Percentiles rank a stretch among this genome's conserved stretches.
phyloP scores from a whole-genome alignment of 2,113 vertebrate genomes.

The Podocnemis expansa region DNA sequence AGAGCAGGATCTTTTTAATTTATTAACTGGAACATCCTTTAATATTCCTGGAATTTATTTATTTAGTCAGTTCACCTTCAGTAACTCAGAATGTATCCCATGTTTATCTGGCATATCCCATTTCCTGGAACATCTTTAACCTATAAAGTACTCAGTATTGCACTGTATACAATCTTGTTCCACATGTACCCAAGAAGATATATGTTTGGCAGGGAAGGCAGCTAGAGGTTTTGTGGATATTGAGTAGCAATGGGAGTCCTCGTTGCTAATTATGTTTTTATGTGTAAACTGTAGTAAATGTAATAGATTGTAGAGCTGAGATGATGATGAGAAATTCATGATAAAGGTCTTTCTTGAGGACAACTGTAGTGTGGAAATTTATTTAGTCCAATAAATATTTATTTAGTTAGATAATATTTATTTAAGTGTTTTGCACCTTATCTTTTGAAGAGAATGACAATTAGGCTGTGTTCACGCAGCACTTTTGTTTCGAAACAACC shows the following conservation, averaged over 20 bases:
- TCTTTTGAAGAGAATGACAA: neutral
- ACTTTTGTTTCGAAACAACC: too few relatives aligned
- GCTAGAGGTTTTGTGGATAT: neutral
- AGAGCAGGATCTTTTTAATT: slow-evolving; percentile 25
- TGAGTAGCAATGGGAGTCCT: neutral
- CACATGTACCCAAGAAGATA: neutral
- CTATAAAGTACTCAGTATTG: neutral
- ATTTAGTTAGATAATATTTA: too few relatives aligned
- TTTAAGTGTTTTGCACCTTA: neutral
- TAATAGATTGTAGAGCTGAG: neutral
- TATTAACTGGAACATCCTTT: slow-evolving; percentile 27
- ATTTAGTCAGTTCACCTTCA: slow-evolving; percentile 6
- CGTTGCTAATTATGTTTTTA: neutral
- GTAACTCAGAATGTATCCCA: neutral
- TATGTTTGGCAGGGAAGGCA: neutral
- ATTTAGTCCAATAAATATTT: neutral
- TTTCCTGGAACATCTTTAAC: neutral
- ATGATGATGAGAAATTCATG: neutral
- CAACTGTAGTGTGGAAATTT: neutral
- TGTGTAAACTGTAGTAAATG: neutral
- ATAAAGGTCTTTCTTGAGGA: neutral
- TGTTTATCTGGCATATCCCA: neutral
- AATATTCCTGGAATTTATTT: neutral
- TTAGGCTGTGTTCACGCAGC: too few relatives aligned
- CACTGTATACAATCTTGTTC: neutral